Evolutionary conservation across 2,888 invertebrate species (phyloP), one percentile per base, ranked within the genome.

Genomic region (Octodonta nipae): DNA sequence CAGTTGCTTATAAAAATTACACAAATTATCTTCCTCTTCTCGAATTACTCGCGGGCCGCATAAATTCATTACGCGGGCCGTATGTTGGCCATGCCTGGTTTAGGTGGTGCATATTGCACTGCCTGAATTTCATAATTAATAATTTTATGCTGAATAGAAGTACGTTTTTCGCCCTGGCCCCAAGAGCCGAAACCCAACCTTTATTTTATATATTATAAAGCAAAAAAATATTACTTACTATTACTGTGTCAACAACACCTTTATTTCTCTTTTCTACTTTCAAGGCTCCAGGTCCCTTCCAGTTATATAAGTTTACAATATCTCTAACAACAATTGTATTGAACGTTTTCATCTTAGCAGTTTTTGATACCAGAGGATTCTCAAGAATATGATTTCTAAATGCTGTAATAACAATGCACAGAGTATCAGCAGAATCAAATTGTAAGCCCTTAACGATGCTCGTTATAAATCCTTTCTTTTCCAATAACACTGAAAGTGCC

Each of bases 281-380:
- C 47, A 65, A 61, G 12, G 62, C 64, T 6, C 62, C 63, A 1
- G 79, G 78, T 1, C 82, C 83, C 47, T 71, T 73, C 84, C 84
- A 85, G 42, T 76, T 72, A 45, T 78, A 84, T 2, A 84, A 59
- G 49, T 71, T 71, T 3, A 76, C 70, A 33, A 85, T 61, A 54
- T 72, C 68, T 44, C 73, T 73, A n/a, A 83, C 58, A 13, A 75
- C 71, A 37, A 68, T 65, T 28, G 76, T 72, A 46, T 71, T 78
- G 44, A 85, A 85, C 1, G 75, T 70, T 45, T 71, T 72, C 28
- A 83, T 62, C 56, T 84, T 84, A 20, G 71, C 65, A 2, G 81
- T 82, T 61, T 83, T 84, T 2, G 73, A 73, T 33, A 85, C 71
- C 2, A 63, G 61, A 0, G 59, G 44, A 51, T 76, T 77, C 46